phyloP scores from a whole-genome alignment of 1,140 invertebrate species.

The Protaetia brevitarsis region DNA sequence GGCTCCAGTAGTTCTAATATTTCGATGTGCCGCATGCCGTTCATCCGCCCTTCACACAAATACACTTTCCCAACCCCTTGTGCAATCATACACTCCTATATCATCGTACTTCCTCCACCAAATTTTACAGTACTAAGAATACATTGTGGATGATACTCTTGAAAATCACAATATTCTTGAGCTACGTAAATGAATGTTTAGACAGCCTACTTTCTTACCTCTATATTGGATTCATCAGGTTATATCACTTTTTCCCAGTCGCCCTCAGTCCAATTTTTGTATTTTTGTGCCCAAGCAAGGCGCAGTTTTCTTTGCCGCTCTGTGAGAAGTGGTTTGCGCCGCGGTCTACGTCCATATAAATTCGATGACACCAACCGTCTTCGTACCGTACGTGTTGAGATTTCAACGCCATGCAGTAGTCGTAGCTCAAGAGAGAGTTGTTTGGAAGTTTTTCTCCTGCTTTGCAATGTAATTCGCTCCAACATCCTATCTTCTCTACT shows the following conservation, averaged over 20 bases:
- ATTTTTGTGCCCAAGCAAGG: not conserved
- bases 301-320: not conserved
- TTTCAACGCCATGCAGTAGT: not conserved
- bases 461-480: not conserved
- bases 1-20: not conserved
- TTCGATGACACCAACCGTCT: constrained; percentile 1
- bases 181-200: not conserved
- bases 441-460: not conserved
- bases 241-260: not conserved
- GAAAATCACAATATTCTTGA: not conserved
- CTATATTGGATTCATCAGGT: not conserved
- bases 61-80: not conserved
- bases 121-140: not conserved
- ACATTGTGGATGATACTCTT: not conserved
- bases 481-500: not conserved
- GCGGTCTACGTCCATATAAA: too few relatives aligned
- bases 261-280: not conserved
- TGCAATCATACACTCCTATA: not conserved
- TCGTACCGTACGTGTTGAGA: not conserved
- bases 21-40: not conserved
- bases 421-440: not conserved
- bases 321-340: too few relatives aligned
- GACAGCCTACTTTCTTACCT: not conserved
- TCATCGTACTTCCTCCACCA: not conserved
- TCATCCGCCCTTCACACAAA: not conserved